phyloP scores from a whole-genome alignment of 2,888 invertebrate species.

The Marronus borbonicus region DNA sequence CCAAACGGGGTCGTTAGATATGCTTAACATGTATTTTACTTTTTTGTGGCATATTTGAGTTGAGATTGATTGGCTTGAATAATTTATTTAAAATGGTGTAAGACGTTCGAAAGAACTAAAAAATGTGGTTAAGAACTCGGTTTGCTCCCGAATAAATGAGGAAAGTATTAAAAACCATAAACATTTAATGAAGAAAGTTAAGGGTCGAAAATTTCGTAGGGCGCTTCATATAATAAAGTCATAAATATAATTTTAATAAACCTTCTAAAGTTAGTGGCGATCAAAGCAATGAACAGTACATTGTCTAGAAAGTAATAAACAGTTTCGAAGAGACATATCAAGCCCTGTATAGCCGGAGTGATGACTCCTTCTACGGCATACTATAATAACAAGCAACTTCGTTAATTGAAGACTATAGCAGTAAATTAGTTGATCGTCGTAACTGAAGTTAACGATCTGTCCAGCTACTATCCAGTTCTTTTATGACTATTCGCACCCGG shows the following conservation, averaged over 20 bases:
- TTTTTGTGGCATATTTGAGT: no score
- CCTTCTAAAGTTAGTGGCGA: conserved; percentile 38
- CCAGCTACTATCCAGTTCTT: conserved; percentile 52
- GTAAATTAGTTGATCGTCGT: conserved; percentile 53
- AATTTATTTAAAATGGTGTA: no score
- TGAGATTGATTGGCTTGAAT: no score
- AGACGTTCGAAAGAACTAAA: no score
- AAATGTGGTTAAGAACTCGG: no score
- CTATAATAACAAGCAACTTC: conserved; percentile 68
- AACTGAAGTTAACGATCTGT: conserved; percentile 52
- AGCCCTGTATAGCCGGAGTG: conserved; percentile 48
- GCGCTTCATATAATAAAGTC: conserved; percentile 27
- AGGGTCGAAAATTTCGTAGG: conserved; percentile 10
- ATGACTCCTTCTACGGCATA: conserved; percentile 52
- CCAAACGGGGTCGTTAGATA: no score
- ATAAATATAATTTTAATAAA: conserved; percentile 39
- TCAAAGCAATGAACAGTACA: conserved; percentile 48
- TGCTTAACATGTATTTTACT: no score
- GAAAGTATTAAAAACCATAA: background rate
- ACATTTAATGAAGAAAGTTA: conserved; percentile 27
- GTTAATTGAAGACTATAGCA: conserved; percentile 69
- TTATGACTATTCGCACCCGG: conserved; percentile 53
- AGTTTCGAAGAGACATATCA: conserved; percentile 49
- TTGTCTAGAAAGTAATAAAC: conserved; percentile 52
- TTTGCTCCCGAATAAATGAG: background rate